Percentiles rank a stretch among this genome's conserved stretches.
Conservation (phyloP, 2,113 vertebrate species). For the Rhizomys pruinosus region DNA sequence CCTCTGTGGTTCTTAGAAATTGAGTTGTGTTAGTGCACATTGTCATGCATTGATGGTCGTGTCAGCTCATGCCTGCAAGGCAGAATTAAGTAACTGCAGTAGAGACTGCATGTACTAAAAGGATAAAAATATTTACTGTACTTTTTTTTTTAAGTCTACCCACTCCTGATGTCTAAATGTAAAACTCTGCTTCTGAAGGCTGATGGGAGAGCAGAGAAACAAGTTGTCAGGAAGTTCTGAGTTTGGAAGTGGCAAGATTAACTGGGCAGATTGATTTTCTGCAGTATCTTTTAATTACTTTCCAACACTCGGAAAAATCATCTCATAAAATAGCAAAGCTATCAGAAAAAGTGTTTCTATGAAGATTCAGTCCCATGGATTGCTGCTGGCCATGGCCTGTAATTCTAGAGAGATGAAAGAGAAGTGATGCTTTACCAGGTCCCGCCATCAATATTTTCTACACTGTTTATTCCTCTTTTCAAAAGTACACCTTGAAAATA, state of each 20-base stretch:
- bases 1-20: not conserved
- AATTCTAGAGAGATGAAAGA: constrained; percentile 44
- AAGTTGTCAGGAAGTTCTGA: not conserved
- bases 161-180: not conserved
- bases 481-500: constrained; percentile 13
- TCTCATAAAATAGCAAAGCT: constrained; percentile 50
- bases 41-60: not conserved
- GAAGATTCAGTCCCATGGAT: constrained; percentile 9
- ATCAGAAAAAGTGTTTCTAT: constrained; percentile 45
- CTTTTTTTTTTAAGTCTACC: not conserved
- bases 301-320: constrained; percentile 63
- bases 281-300: constrained; percentile 65
- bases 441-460: constrained; percentile 49
- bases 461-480: constrained; percentile 16
- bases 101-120: not conserved
- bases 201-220: constrained; percentile 7
- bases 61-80: not conserved
- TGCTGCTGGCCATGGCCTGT: constrained; percentile 29
- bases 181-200: not conserved
- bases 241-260: constrained; percentile 52
- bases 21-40: not conserved
- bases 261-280: constrained; percentile 50
- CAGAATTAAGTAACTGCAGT: not conserved
- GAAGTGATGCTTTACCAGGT: not conserved
- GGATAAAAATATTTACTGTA: constrained; percentile 28